These are phyloP conservation scores for Eueides isabella DNA, from an alignment of 1,140 invertebrate genomes.

Conservation along the genomic window DNA sequence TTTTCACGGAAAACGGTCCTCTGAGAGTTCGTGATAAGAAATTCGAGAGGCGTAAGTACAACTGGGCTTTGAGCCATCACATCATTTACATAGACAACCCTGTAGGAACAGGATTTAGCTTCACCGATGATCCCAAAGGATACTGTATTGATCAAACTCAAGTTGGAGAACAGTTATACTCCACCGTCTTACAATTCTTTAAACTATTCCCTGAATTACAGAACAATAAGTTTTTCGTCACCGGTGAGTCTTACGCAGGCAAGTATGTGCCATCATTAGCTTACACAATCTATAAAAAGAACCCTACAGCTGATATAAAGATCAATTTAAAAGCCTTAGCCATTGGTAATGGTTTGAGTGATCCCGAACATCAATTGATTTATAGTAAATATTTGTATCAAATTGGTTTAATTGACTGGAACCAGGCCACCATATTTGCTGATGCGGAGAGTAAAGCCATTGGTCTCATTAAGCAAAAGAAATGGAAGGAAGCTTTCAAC, in stretches of 20 bases:
- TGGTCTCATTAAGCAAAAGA: slow-evolving; percentile 83
- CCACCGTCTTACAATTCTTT: slow-evolving; percentile 88
- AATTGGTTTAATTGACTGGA: slow-evolving; percentile 89
- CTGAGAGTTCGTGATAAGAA: slow-evolving; percentile 75
- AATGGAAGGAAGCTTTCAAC: slow-evolving; percentile 86
- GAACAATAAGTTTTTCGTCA: slow-evolving; percentile 88
- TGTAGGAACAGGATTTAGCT: slow-evolving; percentile 91
- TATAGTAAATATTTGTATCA: slow-evolving; percentile 93
- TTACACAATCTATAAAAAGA: slow-evolving; percentile 88
- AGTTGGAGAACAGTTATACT: slow-evolving; percentile 86
- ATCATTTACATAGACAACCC: slow-evolving; percentile 94
- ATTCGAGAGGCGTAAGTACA: slow-evolving; percentile 84
- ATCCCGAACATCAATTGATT: slow-evolving; percentile 90
- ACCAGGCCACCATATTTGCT: slow-evolving; percentile 84
- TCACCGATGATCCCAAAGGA: slow-evolving; percentile 85
- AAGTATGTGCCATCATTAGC: slow-evolving; percentile 92
- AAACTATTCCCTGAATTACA: slow-evolving; percentile 87
- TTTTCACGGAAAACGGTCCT: slow-evolving; percentile 93
- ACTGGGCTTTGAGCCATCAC: slow-evolving; percentile 89
- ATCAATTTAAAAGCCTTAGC: slow-evolving; percentile 89
- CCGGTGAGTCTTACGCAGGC: slow-evolving; percentile 94
- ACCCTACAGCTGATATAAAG: slow-evolving; percentile 78
- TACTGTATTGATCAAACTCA: slow-evolving; percentile 86
- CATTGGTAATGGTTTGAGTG: slow-evolving; percentile 93
- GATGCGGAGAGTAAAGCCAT: slow-evolving; percentile 83